Conservation (phyloP, 2,888 invertebrate genomes). For the Leptopterna dolabrata region DNA sequence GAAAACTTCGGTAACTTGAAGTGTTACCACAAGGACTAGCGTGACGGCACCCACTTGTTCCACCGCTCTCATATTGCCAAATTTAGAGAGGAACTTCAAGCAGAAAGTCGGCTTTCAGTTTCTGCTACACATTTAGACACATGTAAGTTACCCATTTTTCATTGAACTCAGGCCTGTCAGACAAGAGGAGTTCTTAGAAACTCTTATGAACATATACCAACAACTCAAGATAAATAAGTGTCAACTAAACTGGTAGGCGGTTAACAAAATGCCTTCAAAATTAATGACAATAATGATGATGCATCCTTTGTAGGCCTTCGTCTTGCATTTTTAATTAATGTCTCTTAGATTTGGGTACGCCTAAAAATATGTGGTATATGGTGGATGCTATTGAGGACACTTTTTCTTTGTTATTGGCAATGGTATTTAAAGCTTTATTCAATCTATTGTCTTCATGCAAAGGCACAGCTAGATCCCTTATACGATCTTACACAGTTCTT, state of each 20-base stretch:
- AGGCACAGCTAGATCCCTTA: conserved; percentile 60
- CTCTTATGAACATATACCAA: neutral
- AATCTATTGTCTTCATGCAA: conserved; percentile 60
- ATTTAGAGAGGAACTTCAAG: too few relatives aligned
- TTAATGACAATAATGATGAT: neutral
- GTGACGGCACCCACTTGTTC: too few relatives aligned
- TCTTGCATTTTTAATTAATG: conserved; percentile 20
- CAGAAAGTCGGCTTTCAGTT: too few relatives aligned
- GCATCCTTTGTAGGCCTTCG: conserved; percentile 29
- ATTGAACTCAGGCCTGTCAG: neutral
- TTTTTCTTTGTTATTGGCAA: conserved; percentile 56
- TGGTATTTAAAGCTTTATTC: conserved; percentile 59
- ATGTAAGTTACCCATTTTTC: neutral
- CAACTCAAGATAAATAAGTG: neutral
- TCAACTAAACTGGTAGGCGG: neutral
- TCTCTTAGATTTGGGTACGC: conserved; percentile 8
- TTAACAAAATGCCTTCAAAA: neutral
- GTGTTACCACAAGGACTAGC: too few relatives aligned
- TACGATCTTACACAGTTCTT: conserved; percentile 59
- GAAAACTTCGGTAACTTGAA: too few relatives aligned
- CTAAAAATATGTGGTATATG: conserved; percentile 41
- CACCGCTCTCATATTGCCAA: too few relatives aligned
- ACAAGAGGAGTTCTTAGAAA: neutral
- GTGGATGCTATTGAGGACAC: conserved; percentile 48
- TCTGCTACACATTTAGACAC: too few relatives aligned